phyloP scores from a whole-genome alignment of 2,113 vertebrate genomes.

The Sapajus apella region DNA sequence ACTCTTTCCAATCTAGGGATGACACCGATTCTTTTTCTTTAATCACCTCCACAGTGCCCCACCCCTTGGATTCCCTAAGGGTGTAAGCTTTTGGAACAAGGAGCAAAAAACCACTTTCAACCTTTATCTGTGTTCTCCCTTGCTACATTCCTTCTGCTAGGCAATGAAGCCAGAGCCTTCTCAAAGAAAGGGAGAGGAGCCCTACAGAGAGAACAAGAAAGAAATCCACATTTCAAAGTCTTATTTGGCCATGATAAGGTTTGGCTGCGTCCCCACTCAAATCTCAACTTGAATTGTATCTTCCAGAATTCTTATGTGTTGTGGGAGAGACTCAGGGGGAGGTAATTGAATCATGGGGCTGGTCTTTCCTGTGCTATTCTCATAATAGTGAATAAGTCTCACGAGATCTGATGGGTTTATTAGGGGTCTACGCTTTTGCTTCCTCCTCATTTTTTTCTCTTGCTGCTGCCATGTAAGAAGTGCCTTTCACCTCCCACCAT shows the following conservation, averaged over 20 bases:
- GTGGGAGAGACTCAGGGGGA: too few relatives aligned
- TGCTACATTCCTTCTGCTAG: not conserved
- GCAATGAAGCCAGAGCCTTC: not conserved
- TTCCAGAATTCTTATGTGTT: too few relatives aligned
- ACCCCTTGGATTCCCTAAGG: not conserved
- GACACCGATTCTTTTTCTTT: not conserved
- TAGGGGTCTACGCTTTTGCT: too few relatives aligned
- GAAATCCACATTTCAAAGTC: not conserved
- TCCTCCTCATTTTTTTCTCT: too few relatives aligned
- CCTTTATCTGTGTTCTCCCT: not conserved
- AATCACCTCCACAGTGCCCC: not conserved
- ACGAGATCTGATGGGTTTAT: too few relatives aligned
- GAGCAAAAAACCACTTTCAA: conserved; percentile 19
- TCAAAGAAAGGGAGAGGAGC: not conserved
- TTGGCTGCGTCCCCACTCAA: too few relatives aligned
- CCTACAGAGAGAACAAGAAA: not conserved
- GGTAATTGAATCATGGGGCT: too few relatives aligned
- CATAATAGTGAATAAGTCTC: too few relatives aligned
- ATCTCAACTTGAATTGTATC: too few relatives aligned
- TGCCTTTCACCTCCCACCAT: too few relatives aligned
- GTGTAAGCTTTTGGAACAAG: not conserved
- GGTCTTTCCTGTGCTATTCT: too few relatives aligned
- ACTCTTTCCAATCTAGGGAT: not conserved
- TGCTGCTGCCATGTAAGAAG: too few relatives aligned
- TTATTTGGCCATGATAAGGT: not conserved